Evolutionary conservation across 2,797 vertebrate genomes (phyloP).

Genomic region (Nannoperca obscura): DNA sequence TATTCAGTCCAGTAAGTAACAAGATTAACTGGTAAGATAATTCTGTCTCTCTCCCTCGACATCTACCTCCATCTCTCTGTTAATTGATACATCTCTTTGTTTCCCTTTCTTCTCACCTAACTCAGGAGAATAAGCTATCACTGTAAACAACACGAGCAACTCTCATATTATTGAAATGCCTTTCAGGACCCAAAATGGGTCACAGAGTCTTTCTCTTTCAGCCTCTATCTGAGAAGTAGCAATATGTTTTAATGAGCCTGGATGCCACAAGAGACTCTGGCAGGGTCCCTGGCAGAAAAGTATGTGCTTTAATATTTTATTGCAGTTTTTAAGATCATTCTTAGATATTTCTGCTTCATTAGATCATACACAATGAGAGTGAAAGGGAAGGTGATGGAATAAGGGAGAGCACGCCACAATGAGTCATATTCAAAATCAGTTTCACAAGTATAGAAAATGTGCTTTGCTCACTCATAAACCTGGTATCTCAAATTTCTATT

Average conservation of each 20-base stretch:
- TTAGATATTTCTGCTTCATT: constrained; percentile 64
- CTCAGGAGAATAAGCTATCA: constrained; percentile 25
- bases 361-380: constrained; percentile 48
- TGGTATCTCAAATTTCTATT: constrained; percentile 19
- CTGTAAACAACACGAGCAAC: constrained; percentile 57
- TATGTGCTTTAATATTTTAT: constrained; percentile 71
- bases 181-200: constrained; percentile 65
- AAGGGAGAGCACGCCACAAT: constrained; percentile 24
- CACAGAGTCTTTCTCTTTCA: constrained; percentile 44
- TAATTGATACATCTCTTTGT: constrained; percentile 41
- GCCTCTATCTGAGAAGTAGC: constrained; percentile 53
- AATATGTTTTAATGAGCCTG: constrained; percentile 74
- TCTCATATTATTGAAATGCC: constrained; percentile 50
- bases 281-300: constrained; percentile 52
- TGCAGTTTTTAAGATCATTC: constrained; percentile 63
- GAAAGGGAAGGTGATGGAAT: constrained; percentile 44
- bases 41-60: background rate
- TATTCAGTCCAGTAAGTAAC: constrained; percentile 25
- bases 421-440: constrained; percentile 25
- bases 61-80: constrained; percentile 2
- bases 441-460: constrained; percentile 32
- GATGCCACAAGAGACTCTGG: constrained; percentile 58
- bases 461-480: constrained; percentile 10
- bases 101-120: constrained; percentile 11
- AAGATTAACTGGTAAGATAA: constrained; percentile 29